phyloP scores from a whole-genome alignment of 2,113 vertebrate species.

The Chaetodon trifascialis region DNA sequence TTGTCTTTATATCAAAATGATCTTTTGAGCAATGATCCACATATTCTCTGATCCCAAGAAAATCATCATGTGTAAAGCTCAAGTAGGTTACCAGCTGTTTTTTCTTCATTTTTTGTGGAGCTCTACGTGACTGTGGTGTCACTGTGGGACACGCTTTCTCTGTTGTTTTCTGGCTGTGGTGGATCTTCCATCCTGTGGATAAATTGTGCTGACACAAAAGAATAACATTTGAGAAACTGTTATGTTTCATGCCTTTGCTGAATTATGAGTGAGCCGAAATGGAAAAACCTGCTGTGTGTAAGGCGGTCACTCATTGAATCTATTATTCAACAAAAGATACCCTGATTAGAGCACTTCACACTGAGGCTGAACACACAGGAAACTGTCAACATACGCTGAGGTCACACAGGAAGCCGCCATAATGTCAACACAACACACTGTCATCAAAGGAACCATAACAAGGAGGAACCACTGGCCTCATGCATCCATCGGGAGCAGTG shows the following conservation, averaged over 20 bases:
- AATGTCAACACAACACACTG: constrained; percentile 40
- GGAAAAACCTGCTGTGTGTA: constrained; percentile 61
- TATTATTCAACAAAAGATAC: constrained; percentile 56
- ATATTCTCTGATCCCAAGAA: neutral
- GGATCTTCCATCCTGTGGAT: constrained; percentile 32
- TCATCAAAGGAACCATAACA: constrained; percentile 50
- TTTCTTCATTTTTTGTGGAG: constrained; percentile 3
- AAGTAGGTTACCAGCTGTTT: constrained; percentile 26
- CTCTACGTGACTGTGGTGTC: constrained; percentile 23
- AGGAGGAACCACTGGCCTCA: constrained; percentile 30
- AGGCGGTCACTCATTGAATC: constrained; percentile 57
- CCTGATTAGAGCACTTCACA: constrained; percentile 63
- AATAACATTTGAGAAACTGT: constrained; percentile 56
- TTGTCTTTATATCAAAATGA: constrained; percentile 7
- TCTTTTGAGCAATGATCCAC: neutral
- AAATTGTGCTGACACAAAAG: constrained; percentile 50
- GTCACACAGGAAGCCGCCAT: constrained; percentile 44
- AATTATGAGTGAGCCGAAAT: constrained; percentile 57
- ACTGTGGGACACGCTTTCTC: constrained; percentile 31
- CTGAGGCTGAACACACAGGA: constrained; percentile 45
- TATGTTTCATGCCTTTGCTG: constrained; percentile 37
- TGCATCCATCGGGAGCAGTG: constrained; percentile 2
- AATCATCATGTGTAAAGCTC: neutral
- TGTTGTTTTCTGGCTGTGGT: constrained; percentile 12
- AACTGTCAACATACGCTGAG: constrained; percentile 48